These are phyloP conservation scores for Itoplectis maculator DNA, from an alignment of 2,888 invertebrate genomes.

Conservation along the genomic window DNA sequence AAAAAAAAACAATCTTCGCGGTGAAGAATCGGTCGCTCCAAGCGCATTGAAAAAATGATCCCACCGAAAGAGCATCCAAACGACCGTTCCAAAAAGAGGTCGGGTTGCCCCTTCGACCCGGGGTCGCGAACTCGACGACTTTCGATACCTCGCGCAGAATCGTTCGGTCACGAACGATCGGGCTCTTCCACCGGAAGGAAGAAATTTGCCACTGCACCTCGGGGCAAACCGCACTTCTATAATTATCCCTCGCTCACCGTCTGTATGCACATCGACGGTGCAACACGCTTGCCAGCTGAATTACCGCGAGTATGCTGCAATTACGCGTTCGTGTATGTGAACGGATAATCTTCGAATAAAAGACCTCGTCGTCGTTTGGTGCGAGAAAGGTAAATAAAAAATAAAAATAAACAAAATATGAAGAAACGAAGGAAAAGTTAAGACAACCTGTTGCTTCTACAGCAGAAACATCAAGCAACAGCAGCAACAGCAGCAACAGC, in stretches of 20 bases:
- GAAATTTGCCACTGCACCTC: conserved; percentile 36
- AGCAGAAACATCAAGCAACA: not conserved
- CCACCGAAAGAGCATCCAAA: too few species aligned
- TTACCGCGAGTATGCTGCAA: conserved; percentile 39
- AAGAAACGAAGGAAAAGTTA: not conserved
- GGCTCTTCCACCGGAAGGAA: conserved; percentile 46
- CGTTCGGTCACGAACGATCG: not conserved
- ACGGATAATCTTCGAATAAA: conserved; percentile 46
- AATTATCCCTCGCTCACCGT: conserved; percentile 25
- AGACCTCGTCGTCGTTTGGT: conserved; percentile 1
- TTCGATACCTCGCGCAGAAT: not conserved
- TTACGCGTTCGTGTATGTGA: conserved; percentile 38
- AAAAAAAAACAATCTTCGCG: too few species aligned
- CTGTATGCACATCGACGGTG: conserved; percentile 1
- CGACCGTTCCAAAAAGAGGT: not conserved
- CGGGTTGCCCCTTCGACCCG: not conserved
- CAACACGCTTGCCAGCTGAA: conserved; percentile 18
- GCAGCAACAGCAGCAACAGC: not conserved
- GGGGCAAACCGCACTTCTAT: conserved; percentile 6
- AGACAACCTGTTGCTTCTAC: conserved; percentile 43
- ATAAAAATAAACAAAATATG: not conserved
- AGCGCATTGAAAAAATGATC: too few species aligned
- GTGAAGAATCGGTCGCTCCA: too few species aligned
- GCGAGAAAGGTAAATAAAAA: conserved; percentile 37
- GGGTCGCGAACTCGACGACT: not conserved